These are phyloP conservation scores for Fundulus diaphanus DNA, from an alignment of 2,797 vertebrate genomes.

Conservation along the genomic window DNA sequence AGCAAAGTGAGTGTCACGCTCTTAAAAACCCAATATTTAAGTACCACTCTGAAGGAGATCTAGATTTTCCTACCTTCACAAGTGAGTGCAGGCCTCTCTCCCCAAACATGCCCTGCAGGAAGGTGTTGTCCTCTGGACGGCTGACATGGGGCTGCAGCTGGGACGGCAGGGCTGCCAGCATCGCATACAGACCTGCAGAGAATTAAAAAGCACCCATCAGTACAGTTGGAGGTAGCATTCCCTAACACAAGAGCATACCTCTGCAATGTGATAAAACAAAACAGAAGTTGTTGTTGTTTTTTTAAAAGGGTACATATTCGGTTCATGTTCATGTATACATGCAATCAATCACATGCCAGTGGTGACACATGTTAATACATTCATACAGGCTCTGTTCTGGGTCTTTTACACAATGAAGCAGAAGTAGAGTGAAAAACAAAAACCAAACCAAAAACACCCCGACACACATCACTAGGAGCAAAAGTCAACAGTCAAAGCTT, in stretches of 20 bases:
- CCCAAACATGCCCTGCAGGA: slow-evolving; percentile 94
- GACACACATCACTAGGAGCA: not conserved
- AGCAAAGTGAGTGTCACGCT: not conserved
- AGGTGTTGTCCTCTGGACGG: slow-evolving; percentile 92
- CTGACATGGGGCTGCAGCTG: slow-evolving; percentile 95
- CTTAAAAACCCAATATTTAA: slow-evolving; percentile 28
- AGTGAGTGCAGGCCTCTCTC: slow-evolving; percentile 94
- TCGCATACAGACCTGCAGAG: slow-evolving; percentile 91
- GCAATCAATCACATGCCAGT: no score
- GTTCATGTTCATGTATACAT: not conserved
- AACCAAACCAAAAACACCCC: not conserved
- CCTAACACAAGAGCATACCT: slow-evolving; percentile 16
- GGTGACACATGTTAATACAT: slow-evolving; percentile 4
- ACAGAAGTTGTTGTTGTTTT: not conserved
- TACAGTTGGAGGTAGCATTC: not conserved
- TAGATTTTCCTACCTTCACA: slow-evolving; percentile 2
- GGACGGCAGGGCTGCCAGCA: slow-evolving; percentile 91
- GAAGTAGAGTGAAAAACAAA: not conserved
- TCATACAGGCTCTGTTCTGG: not conserved
- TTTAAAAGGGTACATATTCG: not conserved
- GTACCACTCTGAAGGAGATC: not conserved
- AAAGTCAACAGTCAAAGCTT: not conserved
- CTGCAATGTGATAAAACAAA: not conserved
- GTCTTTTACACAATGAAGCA: not conserved
- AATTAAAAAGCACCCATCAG: slow-evolving; percentile 25